Percentiles rank a stretch among this genome's conserved stretches.
These are phyloP conservation scores for Macropis europaea DNA, from an alignment of 2,888 invertebrate genomes.

Conservation along the genomic window DNA sequence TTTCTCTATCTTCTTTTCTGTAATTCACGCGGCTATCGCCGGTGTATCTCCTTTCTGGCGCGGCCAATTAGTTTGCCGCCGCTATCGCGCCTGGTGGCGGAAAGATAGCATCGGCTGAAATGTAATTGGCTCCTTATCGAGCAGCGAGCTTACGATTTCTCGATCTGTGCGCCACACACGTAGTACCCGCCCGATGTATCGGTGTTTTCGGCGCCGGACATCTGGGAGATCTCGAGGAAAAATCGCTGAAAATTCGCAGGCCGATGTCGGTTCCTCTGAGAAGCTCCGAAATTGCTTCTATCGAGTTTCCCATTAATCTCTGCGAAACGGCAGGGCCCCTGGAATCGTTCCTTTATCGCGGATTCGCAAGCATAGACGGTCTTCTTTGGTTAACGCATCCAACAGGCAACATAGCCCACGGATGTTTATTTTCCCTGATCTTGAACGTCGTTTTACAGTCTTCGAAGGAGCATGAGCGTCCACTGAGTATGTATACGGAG, in stretches of 20 bases:
- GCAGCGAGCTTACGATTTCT: constrained; percentile 49
- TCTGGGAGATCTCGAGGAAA: too few relatives aligned
- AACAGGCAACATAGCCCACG: too few relatives aligned
- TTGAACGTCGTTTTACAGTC: constrained; percentile 5
- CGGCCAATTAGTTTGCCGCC: constrained; percentile 73
- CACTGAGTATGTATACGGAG: too few relatives aligned
- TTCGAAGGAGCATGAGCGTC: too few relatives aligned
- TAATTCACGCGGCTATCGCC: constrained; percentile 53
- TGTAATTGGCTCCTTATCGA: constrained; percentile 76
- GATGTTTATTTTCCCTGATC: constrained; percentile 16
- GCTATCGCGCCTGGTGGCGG: constrained; percentile 61
- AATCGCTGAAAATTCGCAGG: not conserved
- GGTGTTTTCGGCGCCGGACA: too few relatives aligned
- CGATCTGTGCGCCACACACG: constrained; percentile 26
- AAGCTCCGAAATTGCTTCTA: constrained; percentile 9
- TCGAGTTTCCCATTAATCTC: constrained; percentile 19
- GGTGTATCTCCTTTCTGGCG: constrained; percentile 61
- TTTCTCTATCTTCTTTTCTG: constrained; percentile 42
- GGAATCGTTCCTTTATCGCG: not conserved
- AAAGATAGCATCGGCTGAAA: constrained; percentile 63
- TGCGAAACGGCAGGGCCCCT: not conserved
- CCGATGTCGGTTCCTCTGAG: constrained; percentile 2
- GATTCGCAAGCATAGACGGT: not conserved
- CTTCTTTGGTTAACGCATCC: not conserved
- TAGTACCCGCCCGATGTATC: not conserved